These are phyloP conservation scores for Caenorhabditis brenneri DNA, from an alignment of 1,140 invertebrate species.

Conservation along the genomic window DNA sequence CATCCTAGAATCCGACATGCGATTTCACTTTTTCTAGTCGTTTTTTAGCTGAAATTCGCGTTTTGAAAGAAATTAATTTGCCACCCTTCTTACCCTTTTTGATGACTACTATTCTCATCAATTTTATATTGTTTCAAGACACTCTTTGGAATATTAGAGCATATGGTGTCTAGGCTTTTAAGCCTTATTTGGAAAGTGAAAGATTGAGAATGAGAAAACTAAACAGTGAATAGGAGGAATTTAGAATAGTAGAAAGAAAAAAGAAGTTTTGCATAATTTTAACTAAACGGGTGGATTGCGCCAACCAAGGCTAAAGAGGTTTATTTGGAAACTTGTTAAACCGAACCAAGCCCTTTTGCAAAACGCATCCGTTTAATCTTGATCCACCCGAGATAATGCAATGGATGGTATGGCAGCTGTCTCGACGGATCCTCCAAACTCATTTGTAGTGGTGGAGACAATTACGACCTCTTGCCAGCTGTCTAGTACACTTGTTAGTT, in stretches of 20 bases:
- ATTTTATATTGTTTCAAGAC: background rate
- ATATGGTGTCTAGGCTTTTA: background rate
- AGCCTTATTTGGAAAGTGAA: background rate
- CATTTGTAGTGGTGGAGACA: background rate
- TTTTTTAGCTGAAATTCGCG: too few relatives aligned
- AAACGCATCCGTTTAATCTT: background rate
- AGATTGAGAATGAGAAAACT: background rate
- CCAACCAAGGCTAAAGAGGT: background rate
- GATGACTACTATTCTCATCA: too few relatives aligned
- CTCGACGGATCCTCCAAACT: background rate
- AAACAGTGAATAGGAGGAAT: background rate
- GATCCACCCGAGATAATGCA: constrained; percentile 12
- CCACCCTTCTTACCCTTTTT: too few relatives aligned
- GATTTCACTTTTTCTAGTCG: too few relatives aligned
- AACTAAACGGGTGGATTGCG: background rate
- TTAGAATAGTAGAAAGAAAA: background rate
- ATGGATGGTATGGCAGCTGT: constrained; percentile 21
- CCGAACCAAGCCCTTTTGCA: background rate
- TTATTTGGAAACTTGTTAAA: constrained; percentile 24
- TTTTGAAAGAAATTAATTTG: too few relatives aligned
- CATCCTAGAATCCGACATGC: background rate
- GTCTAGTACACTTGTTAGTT: constrained; percentile 11
- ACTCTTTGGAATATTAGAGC: background rate
- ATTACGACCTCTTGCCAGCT: constrained; percentile 35
- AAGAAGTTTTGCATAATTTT: constrained; percentile 13